phyloP scores from a whole-genome alignment of 2,888 invertebrate species.

The Epinotia bilunana region DNA sequence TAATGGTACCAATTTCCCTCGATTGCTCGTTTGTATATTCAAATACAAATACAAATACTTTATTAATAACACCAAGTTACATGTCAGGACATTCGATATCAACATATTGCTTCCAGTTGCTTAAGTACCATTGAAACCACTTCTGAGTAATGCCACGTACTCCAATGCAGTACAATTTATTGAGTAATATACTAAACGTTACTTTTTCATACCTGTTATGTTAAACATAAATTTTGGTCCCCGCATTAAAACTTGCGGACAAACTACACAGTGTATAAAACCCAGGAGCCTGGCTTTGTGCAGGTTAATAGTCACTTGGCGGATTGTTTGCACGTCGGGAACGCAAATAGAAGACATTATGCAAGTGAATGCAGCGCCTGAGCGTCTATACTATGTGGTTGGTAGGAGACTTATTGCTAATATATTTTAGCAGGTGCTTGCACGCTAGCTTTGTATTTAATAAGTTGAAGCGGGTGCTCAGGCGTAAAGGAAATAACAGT shows the following conservation, averaged over 20 bases:
- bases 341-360: constrained; percentile 42
- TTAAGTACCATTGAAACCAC: too few relatives aligned
- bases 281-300: constrained; percentile 35
- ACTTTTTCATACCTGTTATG: too few relatives aligned
- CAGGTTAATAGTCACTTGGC: constrained; percentile 43
- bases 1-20: too few relatives aligned
- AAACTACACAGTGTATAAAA: constrained; percentile 32
- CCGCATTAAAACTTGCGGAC: constrained; percentile 22
- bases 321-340: constrained; percentile 42
- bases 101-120: too few relatives aligned
- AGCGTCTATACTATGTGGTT: constrained; percentile 27
- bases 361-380: constrained; percentile 42
- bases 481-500: not conserved
- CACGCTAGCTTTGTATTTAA: not conserved
- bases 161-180: too few relatives aligned
- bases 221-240: constrained; percentile 6
- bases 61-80: too few relatives aligned
- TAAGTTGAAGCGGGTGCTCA: not conserved
- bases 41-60: too few relatives aligned
- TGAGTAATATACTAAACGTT: too few relatives aligned
- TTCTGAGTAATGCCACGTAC: too few relatives aligned
- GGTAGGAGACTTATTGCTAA: constrained; percentile 38
- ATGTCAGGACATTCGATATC: too few relatives aligned
- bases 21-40: too few relatives aligned
- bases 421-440: constrained; percentile 32